Conservation (phyloP, 2,113 vertebrate species). For the Hemiscyllium ocellatum region DNA sequence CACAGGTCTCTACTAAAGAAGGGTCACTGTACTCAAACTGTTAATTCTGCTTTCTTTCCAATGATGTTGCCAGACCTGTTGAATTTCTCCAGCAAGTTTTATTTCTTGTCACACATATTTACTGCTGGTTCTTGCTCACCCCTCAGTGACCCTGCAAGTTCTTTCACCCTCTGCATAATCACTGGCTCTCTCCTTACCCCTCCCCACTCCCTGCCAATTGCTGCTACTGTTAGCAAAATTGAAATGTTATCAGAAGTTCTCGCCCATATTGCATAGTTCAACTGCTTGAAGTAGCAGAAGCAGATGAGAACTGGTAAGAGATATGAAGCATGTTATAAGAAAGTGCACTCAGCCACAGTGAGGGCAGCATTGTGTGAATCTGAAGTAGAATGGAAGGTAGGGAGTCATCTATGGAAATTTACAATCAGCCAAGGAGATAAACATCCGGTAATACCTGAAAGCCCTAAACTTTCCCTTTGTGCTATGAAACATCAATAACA, state of each 20-base stretch:
- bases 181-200: not conserved
- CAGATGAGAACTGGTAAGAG: not conserved
- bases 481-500: not conserved
- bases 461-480: not conserved
- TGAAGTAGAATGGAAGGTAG: not conserved
- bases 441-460: not conserved
- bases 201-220: not conserved
- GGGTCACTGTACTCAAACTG: too few relatives aligned
- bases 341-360: not conserved
- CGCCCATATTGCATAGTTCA: too few relatives aligned
- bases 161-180: not conserved
- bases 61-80: too few relatives aligned
- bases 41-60: too few relatives aligned
- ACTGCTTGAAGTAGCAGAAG: not conserved
- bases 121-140: too few relatives aligned
- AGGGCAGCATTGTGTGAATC: not conserved
- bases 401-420: not conserved
- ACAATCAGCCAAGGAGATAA: not conserved
- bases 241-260: too few relatives aligned
- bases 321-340: not conserved
- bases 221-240: not conserved
- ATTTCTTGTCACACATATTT: too few relatives aligned
- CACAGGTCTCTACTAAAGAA: too few relatives aligned
- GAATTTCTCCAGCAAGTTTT: too few relatives aligned
- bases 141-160: not conserved